Percentiles rank a stretch among this genome's conserved stretches.
These are phyloP conservation scores for Aporophyla nigra DNA, from an alignment of 2,888 invertebrate species.

Conservation along the genomic window DNA sequence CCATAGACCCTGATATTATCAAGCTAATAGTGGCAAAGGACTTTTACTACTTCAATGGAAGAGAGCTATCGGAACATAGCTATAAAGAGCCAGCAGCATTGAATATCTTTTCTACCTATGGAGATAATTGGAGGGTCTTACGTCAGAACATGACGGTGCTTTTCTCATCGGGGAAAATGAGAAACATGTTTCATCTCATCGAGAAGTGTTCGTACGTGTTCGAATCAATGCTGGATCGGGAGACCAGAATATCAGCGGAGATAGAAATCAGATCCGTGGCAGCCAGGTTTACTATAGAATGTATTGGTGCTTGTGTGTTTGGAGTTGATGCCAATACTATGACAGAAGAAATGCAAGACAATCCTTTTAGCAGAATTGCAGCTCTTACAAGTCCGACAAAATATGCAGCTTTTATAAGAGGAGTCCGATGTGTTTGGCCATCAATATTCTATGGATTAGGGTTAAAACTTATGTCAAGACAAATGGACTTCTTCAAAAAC, in stretches of 20 bases:
- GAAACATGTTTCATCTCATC: conserved; percentile 46
- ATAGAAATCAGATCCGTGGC: conserved; percentile 38
- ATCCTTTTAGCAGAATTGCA: conserved; percentile 71
- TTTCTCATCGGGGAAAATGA: conserved; percentile 60
- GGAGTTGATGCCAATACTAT: conserved; percentile 69
- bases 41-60: conserved; percentile 73
- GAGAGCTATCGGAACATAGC: conserved; percentile 68
- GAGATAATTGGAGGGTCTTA: conserved; percentile 64
- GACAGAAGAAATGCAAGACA: conserved; percentile 60
- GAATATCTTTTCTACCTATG: conserved; percentile 59
- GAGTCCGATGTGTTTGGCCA: conserved; percentile 72
- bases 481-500: conserved; percentile 70
- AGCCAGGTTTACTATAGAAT: conserved; percentile 59
- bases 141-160: conserved; percentile 65
- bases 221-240: conserved; percentile 57
- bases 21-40: conserved; percentile 74
- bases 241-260: conserved; percentile 24
- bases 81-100: conserved; percentile 53
- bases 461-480: conserved; percentile 60
- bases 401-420: conserved; percentile 55
- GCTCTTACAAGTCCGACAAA: conserved; percentile 59
- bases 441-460: conserved; percentile 71
- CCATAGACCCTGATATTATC: conserved; percentile 72
- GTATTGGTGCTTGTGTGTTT: conserved; percentile 50
- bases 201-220: conserved; percentile 53